These are phyloP conservation scores for Oscarella lobularis DNA, from an alignment of 37 sponge, comb jelly and placozoan genomes.

Conservation along the genomic window DNA sequence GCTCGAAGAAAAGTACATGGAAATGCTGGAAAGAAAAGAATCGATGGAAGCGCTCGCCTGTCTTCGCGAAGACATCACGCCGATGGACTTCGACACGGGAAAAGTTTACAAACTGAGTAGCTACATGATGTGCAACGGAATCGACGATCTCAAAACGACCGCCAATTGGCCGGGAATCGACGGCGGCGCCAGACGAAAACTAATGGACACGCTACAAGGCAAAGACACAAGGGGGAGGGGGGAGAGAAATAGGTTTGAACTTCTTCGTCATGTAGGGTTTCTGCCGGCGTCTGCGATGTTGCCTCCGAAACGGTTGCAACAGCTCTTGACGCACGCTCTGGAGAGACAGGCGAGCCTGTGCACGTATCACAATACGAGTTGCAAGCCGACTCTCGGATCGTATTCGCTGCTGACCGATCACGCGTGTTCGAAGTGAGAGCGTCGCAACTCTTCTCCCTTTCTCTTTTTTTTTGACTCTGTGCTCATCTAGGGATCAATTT, in stretches of 20 bases:
- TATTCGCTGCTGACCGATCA: slow-evolving; percentile 82
- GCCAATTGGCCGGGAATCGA: slow-evolving; percentile 80
- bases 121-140: slow-evolving; percentile 71
- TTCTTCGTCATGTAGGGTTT: slow-evolving; percentile 49
- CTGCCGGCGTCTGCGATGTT: slow-evolving; percentile 92
- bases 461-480: slow-evolving; percentile 11
- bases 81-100: slow-evolving; percentile 38
- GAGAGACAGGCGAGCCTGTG: slow-evolving; percentile 72
- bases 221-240: neutral
- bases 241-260: neutral
- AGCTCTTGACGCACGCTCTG: slow-evolving; percentile 67
- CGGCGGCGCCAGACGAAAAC: slow-evolving; percentile 59
- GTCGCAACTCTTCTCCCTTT: too few relatives aligned
- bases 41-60: slow-evolving; percentile 70
- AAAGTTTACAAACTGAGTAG: slow-evolving; percentile 51
- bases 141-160: slow-evolving; percentile 44
- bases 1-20: slow-evolving; percentile 92
- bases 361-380: slow-evolving; percentile 44
- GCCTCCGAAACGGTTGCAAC: slow-evolving; percentile 64
- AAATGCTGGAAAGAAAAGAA: slow-evolving; percentile 62
- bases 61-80: slow-evolving; percentile 75
- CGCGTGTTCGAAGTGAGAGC: slow-evolving; percentile 68
- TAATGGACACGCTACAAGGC: slow-evolving; percentile 87
- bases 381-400: neutral
- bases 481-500: slow-evolving; percentile 41